Conservation (phyloP, 1,140 invertebrate species). For the Triops cancriformis region DNA sequence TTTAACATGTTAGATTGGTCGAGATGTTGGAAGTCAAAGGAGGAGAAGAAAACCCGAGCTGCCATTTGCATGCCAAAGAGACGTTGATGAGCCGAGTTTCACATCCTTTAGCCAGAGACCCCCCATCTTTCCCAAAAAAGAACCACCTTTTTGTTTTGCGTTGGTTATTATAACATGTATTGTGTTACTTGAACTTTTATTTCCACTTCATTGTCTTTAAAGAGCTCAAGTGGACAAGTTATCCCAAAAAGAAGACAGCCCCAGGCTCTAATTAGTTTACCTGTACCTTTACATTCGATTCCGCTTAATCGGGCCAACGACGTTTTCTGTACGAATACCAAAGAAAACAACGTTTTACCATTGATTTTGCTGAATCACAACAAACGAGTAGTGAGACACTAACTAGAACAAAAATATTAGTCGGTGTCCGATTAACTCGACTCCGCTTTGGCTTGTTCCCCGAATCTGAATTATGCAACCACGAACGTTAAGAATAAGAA, state of each 20-base stretch:
- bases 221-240: neutral
- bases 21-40: neutral
- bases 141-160: no score
- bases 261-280: neutral
- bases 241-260: neutral
- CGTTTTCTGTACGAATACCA: neutral
- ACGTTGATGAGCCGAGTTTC: slow-evolving; percentile 9
- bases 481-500: no score
- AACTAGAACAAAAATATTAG: no score
- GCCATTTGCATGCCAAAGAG: slow-evolving; percentile 13
- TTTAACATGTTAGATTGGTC: neutral
- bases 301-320: neutral
- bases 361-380: no score
- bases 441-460: no score
- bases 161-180: no score
- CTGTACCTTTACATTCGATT: neutral
- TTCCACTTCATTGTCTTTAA: no score
- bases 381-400: no score
- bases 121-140: neutral
- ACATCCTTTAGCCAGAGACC: neutral
- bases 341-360: no score
- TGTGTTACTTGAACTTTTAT: no score
- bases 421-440: no score
- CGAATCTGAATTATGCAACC: no score
- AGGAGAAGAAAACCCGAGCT: neutral